Percentiles rank a stretch among this genome's conserved stretches.
phyloP scores from a whole-genome alignment of 2,113 vertebrate species.

The Charina bottae region DNA sequence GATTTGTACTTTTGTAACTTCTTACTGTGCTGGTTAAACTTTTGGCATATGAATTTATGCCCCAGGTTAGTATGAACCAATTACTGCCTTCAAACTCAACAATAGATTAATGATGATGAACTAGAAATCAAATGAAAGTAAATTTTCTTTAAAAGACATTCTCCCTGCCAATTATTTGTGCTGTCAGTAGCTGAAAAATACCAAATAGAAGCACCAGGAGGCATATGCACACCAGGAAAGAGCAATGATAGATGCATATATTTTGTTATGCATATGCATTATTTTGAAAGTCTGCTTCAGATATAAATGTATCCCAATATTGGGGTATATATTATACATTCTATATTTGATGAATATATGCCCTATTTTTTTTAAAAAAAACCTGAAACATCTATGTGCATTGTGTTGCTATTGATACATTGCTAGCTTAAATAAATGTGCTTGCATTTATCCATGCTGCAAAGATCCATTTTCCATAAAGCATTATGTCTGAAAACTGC shows the following conservation, averaged over 20 bases:
- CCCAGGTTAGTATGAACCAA: conserved; percentile 4
- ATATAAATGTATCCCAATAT: background rate
- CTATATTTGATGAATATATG: background rate
- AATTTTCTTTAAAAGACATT: conserved; percentile 1
- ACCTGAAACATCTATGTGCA: background rate
- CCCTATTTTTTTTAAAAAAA: background rate
- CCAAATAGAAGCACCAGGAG: background rate
- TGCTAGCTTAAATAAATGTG: background rate
- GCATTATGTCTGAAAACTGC: background rate
- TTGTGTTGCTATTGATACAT: background rate
- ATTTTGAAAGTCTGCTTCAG: background rate
- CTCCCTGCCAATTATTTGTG: conserved; percentile 22
- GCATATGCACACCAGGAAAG: background rate
- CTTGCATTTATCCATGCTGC: background rate
- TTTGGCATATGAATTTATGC: background rate
- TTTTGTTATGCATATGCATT: background rate
- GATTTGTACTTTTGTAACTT: conserved; percentile 14
- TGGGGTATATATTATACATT: background rate
- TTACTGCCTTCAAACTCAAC: conserved; percentile 7
- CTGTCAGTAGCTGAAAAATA: conserved; percentile 2
- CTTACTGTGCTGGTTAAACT: background rate
- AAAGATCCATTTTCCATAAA: background rate
- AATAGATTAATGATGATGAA: background rate
- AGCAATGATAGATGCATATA: background rate
- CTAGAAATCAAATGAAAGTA: conserved; percentile 28